phyloP scores from a whole-genome alignment of 2,113 vertebrate genomes.

The Henicopernis longicauda region DNA sequence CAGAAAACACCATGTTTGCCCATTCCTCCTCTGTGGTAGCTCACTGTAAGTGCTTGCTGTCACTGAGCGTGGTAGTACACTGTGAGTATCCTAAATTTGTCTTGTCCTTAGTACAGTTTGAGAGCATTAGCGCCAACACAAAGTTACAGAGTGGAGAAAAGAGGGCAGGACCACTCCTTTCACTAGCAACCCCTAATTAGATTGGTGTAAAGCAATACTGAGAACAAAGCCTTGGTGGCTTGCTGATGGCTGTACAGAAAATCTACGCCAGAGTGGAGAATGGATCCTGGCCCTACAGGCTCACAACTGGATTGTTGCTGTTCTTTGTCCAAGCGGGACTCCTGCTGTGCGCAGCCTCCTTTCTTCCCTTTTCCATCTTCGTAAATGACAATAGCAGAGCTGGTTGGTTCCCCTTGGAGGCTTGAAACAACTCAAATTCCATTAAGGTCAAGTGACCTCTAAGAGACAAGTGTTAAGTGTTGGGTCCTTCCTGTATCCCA shows the following conservation, averaged over 20 bases:
- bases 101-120: fast-evolving
- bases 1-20: fast-evolving
- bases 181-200: fast-evolving
- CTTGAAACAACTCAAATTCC: not conserved
- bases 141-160: fast-evolving
- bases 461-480: not conserved
- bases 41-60: fast-evolving
- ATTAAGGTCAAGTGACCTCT: not conserved
- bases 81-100: fast-evolving
- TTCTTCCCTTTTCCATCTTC: not conserved
- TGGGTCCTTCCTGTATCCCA: fast-evolving
- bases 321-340: not conserved
- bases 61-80: fast-evolving
- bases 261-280: not conserved
- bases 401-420: not conserved
- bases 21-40: fast-evolving
- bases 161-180: not conserved
- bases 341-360: not conserved
- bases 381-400: not conserved
- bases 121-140: fast-evolving
- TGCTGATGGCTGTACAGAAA: not conserved
- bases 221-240: not conserved
- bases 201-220: not conserved
- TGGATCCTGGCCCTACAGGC: not conserved
- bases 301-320: not conserved